Percentiles rank a stretch among this genome's conserved stretches.
Evolutionary conservation across 2,797 vertebrate species (phyloP).

Genomic region (Nyctibius grandis): DNA sequence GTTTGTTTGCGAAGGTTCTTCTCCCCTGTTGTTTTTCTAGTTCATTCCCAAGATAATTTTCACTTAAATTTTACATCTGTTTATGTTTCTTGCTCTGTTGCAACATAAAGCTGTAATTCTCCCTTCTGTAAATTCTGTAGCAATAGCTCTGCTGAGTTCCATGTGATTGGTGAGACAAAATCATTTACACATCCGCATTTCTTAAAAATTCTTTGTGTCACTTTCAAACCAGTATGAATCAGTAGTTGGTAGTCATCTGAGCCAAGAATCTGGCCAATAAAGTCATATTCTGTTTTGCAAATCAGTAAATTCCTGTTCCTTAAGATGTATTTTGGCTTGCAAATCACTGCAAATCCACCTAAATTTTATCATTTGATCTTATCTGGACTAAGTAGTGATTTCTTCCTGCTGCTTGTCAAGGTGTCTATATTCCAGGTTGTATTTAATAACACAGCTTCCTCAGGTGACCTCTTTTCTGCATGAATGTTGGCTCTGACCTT

Average conservation of each 20-base stretch:
- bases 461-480: conserved; percentile 8
- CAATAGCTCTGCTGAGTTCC: not conserved
- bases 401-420: conserved; percentile 30
- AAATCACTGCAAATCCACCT: not conserved
- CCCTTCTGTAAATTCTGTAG: not conserved
- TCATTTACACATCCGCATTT: not conserved
- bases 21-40: not conserved
- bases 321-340: not conserved
- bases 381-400: not conserved
- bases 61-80: not conserved
- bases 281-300: not conserved
- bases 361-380: not conserved
- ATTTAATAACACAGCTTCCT: conserved; percentile 30
- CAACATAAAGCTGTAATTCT: not conserved
- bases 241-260: not conserved
- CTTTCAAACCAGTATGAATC: not conserved
- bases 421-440: not conserved
- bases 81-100: not conserved
- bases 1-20: not conserved
- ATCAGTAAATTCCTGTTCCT: not conserved
- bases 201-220: not conserved
- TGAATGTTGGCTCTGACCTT: conserved; percentile 35
- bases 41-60: not conserved
- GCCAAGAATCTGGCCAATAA: not conserved
- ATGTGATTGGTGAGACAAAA: not conserved